Evolutionary conservation across 2,113 vertebrate genomes (phyloP), one percentile per base, ranked within the genome.

Genomic region (Corydoras maculifer): DNA sequence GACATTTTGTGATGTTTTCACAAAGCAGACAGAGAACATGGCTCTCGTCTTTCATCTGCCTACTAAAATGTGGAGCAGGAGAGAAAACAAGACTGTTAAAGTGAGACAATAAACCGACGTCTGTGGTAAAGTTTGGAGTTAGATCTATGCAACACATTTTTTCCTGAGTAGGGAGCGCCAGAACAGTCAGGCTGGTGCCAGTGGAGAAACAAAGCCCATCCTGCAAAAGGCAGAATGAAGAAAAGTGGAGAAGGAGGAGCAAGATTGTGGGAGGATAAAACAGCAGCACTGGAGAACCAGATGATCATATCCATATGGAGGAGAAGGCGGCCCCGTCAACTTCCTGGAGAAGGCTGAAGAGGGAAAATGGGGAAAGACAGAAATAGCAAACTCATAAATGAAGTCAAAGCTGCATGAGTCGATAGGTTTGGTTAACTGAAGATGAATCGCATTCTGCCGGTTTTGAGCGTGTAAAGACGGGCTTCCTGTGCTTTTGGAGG

Each of bases 221-320:
- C 70, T 73, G 55, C 15, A 65, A 73, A 11, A 49, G 55, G 49
- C 51, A 69, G 15, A 51, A 58, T 71, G 71, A 74, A 81, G 80
- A 79, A 72, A 77, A 76, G 78, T 78, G 78, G 73, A 77, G 66
- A 73, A 72, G 82, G 77, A 77, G 84, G 84, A 83, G 61, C 82
- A 71, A 68, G 70, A 75, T 68, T 69, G 76, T 63, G 68, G 72
- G 75, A 83, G 75, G 65, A 80, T 76, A 84, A 83, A 84, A 83
- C 83, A 82, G 65, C 50, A 18, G 49, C 77, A 66, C 31, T 31
- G 13, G 82, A 73, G 79, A 82, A 66, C 69, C 74, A 78, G 71
- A 84, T 87, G 87, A 90, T 89, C 85, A 82, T 80, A 88, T 87
- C 87, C 87, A 91, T 87, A 87, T 90, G 88, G 83, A 83, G 78